These are phyloP conservation scores for Tiliacea citrago DNA, from an alignment of 2,888 invertebrate genomes.

Conservation along the genomic window DNA sequence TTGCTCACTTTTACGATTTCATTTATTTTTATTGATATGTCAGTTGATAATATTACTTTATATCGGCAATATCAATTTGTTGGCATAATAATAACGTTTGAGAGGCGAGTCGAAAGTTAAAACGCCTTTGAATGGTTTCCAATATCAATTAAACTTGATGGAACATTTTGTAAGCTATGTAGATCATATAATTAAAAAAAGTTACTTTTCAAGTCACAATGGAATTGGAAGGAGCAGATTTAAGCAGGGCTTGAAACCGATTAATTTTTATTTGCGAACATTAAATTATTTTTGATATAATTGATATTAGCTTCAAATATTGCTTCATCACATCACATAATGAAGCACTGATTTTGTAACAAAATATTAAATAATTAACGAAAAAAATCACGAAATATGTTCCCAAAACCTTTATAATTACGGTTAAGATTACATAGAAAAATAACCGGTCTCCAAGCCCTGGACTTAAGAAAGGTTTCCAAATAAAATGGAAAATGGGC, in stretches of 20 bases:
- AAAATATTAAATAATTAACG: too few relatives aligned
- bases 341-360: too few relatives aligned
- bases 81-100: slow-evolving; percentile 13
- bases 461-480: not conserved
- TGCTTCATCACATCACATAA: too few relatives aligned
- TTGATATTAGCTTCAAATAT: too few relatives aligned
- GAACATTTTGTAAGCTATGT: slow-evolving; percentile 6
- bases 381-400: too few relatives aligned
- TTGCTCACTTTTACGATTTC: slow-evolving; percentile 25
- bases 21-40: slow-evolving; percentile 40
- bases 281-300: too few relatives aligned
- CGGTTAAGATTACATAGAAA: too few relatives aligned
- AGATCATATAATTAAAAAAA: not conserved
- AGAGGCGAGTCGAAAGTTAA: slow-evolving; percentile 23
- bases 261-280: too few relatives aligned
- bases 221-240: not conserved
- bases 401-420: too few relatives aligned
- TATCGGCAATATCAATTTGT: slow-evolving; percentile 15
- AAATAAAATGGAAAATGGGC: not conserved
- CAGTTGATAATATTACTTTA: slow-evolving; percentile 15
- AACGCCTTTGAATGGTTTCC: slow-evolving; percentile 22
- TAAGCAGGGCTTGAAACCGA: too few relatives aligned
- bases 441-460: too few relatives aligned
- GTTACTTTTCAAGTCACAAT: not conserved
- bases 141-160: slow-evolving; percentile 35